A percentile compares a stretch with the other conserved stretches of the same genome.
These are phyloP conservation scores for Torymus aiolomorphi DNA, from an alignment of 2,888 invertebrate species.

Conservation along the genomic window DNA sequence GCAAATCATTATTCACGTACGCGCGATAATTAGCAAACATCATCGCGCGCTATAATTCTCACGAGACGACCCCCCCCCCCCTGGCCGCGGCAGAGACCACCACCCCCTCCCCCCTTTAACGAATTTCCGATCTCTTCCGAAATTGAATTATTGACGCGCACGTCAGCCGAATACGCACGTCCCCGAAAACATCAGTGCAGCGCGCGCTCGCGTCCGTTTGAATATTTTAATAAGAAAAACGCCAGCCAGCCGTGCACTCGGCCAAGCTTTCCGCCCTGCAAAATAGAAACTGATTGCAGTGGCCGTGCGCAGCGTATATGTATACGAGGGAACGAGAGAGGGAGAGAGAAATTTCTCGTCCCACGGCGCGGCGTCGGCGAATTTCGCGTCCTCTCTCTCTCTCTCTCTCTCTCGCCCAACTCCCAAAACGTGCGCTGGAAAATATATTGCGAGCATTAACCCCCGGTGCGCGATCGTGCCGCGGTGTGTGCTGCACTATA, in stretches of 20 bases:
- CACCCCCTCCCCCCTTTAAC: background rate
- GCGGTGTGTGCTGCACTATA: slow-evolving; percentile 1
- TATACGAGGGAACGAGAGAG: slow-evolving; percentile 28
- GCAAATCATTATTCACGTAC: too few species aligned
- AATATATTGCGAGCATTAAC: slow-evolving; percentile 63
- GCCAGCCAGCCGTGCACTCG: slow-evolving; percentile 33
- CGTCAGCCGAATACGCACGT: background rate
- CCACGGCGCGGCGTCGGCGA: slow-evolving; percentile 33
- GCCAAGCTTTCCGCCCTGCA: slow-evolving; percentile 38
- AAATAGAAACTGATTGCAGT: slow-evolving; percentile 56
- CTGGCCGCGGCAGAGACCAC: background rate
- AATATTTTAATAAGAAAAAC: slow-evolving; percentile 58
- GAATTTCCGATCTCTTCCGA: too few species aligned
- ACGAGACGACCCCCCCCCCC: background rate
- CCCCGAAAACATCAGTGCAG: background rate
- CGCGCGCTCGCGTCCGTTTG: slow-evolving; percentile 22
- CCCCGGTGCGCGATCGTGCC: slow-evolving; percentile 55
- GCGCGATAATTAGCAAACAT: too few species aligned
- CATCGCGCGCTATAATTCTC: too few species aligned
- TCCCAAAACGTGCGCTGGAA: slow-evolving; percentile 52
- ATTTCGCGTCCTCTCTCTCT: slow-evolving; percentile 38
- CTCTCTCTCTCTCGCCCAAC: slow-evolving; percentile 26
- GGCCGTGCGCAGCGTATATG: slow-evolving; percentile 7
- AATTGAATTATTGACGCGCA: slow-evolving; percentile 43
- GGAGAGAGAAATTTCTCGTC: slow-evolving; percentile 47